Conservation (phyloP, 2,797 vertebrate species). For the Craterocephalus amniculus region DNA sequence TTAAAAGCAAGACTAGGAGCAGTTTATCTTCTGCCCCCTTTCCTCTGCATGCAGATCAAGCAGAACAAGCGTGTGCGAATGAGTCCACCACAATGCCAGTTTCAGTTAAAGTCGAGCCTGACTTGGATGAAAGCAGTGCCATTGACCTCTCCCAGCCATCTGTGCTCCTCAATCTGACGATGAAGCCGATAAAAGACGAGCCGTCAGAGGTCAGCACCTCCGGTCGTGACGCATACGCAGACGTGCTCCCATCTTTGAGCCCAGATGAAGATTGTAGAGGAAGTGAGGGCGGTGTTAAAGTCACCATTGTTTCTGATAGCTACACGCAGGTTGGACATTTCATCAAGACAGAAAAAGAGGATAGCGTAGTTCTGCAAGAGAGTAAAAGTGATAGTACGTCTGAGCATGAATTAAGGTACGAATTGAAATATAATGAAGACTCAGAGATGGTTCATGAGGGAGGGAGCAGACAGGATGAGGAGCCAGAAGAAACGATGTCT, state of each 20-base stretch:
- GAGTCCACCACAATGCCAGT: slow-evolving; percentile 9
- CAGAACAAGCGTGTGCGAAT: slow-evolving; percentile 12
- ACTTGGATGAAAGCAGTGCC: slow-evolving; percentile 57
- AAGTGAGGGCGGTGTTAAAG: slow-evolving; percentile 51
- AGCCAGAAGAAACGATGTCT: slow-evolving; percentile 3
- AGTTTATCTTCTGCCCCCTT: slow-evolving; percentile 5
- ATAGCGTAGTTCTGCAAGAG: slow-evolving; percentile 7
- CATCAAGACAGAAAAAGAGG: slow-evolving; percentile 49
- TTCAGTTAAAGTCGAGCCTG: slow-evolving; percentile 68
- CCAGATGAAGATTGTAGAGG: slow-evolving; percentile 29
- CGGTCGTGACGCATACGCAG: slow-evolving; percentile 30
- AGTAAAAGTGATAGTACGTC: slow-evolving; percentile 11
- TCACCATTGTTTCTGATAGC: slow-evolving; percentile 60
- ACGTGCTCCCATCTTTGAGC: slow-evolving; percentile 24
- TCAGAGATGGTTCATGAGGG: slow-evolving; percentile 3
- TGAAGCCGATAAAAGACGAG: slow-evolving; percentile 66
- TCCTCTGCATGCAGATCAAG: slow-evolving; percentile 23
- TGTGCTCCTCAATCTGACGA: slow-evolving; percentile 50
- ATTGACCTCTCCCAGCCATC: slow-evolving; percentile 73
- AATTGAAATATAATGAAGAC: slow-evolving; percentile 33
- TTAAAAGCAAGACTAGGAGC: slow-evolving; percentile 42
- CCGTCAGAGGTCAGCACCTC: slow-evolving; percentile 37
- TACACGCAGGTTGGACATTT: slow-evolving; percentile 51
- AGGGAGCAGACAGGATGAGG: not conserved
- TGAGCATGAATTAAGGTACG: slow-evolving; percentile 29